Base-by-base conservation (phyloP, 92 coral and sea anemone genomes). In the Galaxea fascicularis region DNA sequence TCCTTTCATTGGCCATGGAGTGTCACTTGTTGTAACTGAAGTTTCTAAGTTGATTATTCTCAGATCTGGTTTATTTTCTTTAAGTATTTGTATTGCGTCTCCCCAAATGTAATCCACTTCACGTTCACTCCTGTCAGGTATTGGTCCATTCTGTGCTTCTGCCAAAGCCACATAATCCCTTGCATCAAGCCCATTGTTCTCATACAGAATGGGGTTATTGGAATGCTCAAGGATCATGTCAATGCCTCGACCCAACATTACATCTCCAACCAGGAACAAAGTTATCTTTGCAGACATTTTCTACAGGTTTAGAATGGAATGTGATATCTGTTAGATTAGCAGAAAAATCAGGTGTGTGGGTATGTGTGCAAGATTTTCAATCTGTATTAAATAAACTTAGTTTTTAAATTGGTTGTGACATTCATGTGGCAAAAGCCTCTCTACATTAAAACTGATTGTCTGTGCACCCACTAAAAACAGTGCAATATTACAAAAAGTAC, bases 211-310 rank as follows among this genome's bases (percentile, higher is more conserved):
- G 45, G 98, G 98, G 65, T 92, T 84, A 60, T 89, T 87, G 62
- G 89, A 86, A 57, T 94, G 83, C 29, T 89, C 91, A 56, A 92
- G 80, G 26, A 94, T 92, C 95, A 92, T 93, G 79, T 94, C 98
- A 69, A 94, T 90, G 44, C 98, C 98, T 56, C 98, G 92, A 17
- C 93, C 98, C 30, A 92, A 75, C 98, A 94, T 94, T n/a, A 94
- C 98, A 70, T 94, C 95, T 21, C 98, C 98, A 71, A 94, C 98
- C 74, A 94, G 69, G 54, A 94, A 94, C 65, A 94, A 29, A 17
- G 88, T 86, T 17, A 83, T 60, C 8, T 79, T 60, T 3, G 78
- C 56, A 58, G 78, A 22, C 86, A 70, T 82, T 58, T 22, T 45
- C 86, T 82, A 49, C 41, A 70, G 59, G 57, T 71, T 39, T 9